Evolutionary conservation across 2,113 vertebrate species (phyloP), one percentile per base, ranked within the genome.

Genomic region (Australoheros scitulus): DNA sequence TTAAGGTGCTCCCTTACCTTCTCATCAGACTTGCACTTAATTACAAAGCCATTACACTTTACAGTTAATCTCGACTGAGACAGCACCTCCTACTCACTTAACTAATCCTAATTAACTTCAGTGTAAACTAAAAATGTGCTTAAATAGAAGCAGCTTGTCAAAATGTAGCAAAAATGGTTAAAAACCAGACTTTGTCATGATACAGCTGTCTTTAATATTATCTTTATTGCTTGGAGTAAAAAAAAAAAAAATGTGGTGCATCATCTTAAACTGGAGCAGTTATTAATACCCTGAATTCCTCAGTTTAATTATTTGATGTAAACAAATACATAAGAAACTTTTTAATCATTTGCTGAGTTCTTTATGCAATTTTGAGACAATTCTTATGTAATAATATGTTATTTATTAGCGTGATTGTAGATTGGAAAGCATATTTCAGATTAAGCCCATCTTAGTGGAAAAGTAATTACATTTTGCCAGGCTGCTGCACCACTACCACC

Each of bases 11-110:
- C 7, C 82, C 88, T 61, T 29, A 85, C 75, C 90, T 91, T 18
- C 87, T 91, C 29, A 52, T 85, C n/a, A 86, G 85, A 87, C 70
- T 88, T 15, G 76, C 88, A 11, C 81, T 92, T 50, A 29, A 87
- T 79, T 84, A 87, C 72, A 83, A 87, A 17, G 17, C 76, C 10
- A 38, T 93, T 15, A 26, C 63, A 26, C 77, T 79, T 50, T 9
- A 70, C 55, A 61, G 7, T 36, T 87, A 79, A 79, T 76, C 64
- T 50, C 24, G 6, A 56, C 38, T 79, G 20, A 72, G 59, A 6
- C 58, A n/a, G 26, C 77, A 29, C 77, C 18, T 22, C 78, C 58
- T 11, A 58, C 6, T 70, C 15, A 50, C 52, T 52, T 76, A 76
- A 77, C 41, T 60, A 9, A 24, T 60, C 13, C 32, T 50, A 17